Percentiles rank a stretch among this genome's conserved stretches.
Conservation (phyloP, 35 echinoderm and acorn worm species). For the Holothuria glaberrima region DNA sequence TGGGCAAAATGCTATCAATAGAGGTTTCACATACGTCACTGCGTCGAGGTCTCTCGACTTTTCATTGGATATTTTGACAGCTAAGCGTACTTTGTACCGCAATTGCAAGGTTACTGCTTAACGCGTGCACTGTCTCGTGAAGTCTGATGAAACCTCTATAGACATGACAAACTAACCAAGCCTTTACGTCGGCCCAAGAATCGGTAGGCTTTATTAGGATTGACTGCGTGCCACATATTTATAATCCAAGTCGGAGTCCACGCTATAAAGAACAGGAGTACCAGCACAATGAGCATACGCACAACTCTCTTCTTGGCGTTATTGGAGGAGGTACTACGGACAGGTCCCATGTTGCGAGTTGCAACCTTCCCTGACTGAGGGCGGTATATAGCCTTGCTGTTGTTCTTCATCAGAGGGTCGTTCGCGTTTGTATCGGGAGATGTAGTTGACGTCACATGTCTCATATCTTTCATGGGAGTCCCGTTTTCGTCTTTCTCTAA, state of each 20-base stretch:
- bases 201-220: background rate
- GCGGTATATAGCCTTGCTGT: conserved; percentile 50
- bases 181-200: background rate
- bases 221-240: conserved; percentile 76
- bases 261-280: conserved; percentile 86
- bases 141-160: no score
- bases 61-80: no score
- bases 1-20: no score
- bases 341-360: conserved; percentile 45
- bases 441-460: background rate
- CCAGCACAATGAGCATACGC: conserved; percentile 90
- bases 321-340: conserved; percentile 82
- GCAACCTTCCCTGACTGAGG: conserved; percentile 25
- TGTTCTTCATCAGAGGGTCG: conserved; percentile 36
- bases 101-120: no score
- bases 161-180: conserved; percentile 19
- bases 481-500: conserved; percentile 92
- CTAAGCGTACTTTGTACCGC: no score
- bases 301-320: conserved; percentile 93
- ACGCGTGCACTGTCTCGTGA: no score
- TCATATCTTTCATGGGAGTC: conserved; percentile 69
- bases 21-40: no score
- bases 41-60: no score
- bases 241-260: conserved; percentile 93
- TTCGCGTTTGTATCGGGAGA: conserved; percentile 34